A percentile compares a stretch with the other conserved stretches of the same genome.
Evolutionary conservation across 2,113 vertebrate genomes (phyloP).

Genomic region (Empidonax alnorum): DNA sequence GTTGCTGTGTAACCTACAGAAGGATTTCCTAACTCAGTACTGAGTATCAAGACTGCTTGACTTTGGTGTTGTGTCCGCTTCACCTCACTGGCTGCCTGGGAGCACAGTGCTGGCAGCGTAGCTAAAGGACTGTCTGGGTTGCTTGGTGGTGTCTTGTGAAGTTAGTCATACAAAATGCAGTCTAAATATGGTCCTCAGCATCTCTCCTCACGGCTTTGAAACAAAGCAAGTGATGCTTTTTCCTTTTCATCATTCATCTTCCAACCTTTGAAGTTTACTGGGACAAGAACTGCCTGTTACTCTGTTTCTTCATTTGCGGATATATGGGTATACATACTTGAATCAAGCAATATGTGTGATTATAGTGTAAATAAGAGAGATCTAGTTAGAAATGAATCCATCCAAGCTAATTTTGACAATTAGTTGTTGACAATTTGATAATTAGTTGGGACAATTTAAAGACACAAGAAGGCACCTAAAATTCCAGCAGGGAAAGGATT

Average conservation of each 20-base stretch:
- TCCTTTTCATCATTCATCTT: neutral
- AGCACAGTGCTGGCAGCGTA: rapidly evolving
- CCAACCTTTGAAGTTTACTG: neutral
- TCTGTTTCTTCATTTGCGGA: neutral
- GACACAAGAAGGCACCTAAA: neutral
- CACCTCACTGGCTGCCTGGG: neutral
- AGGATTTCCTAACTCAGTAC: neutral
- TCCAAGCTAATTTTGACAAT: neutral
- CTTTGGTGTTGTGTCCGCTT: rapidly evolving
- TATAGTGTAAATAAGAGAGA: neutral
- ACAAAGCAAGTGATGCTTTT: neutral
- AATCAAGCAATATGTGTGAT: neutral
- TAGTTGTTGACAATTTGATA: no score
- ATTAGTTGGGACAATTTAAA: neutral
- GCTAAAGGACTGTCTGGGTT: neutral
- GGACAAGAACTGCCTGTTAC: neutral
- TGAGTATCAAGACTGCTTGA: neutral
- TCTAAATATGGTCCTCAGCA: neutral
- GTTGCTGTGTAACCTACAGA: neutral
- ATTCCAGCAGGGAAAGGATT: neutral
- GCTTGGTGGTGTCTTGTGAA: neutral
- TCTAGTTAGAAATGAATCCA: neutral
- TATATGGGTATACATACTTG: neutral
- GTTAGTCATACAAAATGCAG: neutral
- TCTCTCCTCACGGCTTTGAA: neutral